Evolutionary conservation across 2,797 vertebrate species (phyloP).

Genomic region (Morus bassanus): DNA sequence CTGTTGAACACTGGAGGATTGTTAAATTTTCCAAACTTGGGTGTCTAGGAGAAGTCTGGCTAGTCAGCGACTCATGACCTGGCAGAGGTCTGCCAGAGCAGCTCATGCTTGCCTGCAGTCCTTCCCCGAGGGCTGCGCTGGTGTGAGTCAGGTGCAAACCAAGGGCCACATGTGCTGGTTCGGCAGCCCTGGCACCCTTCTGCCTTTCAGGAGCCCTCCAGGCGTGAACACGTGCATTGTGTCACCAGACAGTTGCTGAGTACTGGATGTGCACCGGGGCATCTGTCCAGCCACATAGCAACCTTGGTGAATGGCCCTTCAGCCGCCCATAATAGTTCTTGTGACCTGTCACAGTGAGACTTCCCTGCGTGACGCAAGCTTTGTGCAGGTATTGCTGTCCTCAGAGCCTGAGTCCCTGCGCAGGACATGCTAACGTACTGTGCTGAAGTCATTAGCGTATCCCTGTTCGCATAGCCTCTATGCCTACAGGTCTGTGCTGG

Average conservation of each 20-base stretch:
- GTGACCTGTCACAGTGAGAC: not conserved
- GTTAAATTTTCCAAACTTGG: not conserved
- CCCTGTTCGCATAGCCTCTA: not conserved
- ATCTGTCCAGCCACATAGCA: not conserved
- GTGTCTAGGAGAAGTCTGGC: not conserved
- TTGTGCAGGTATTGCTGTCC: not conserved
- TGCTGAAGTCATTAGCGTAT: not conserved
- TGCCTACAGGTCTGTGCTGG: not conserved
- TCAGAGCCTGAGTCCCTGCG: rapidly evolving
- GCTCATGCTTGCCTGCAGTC: not conserved
- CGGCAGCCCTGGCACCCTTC: not conserved
- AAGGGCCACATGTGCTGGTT: rapidly evolving
- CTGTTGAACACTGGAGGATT: not conserved
- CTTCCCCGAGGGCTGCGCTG: not conserved
- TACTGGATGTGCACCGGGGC: not conserved
- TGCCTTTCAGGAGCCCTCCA: not conserved
- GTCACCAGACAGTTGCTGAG: not conserved
- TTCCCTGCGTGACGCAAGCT: rapidly evolving
- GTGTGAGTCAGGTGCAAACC: rapidly evolving
- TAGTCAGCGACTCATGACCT: not conserved
- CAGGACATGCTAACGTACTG: rapidly evolving
- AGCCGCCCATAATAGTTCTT: not conserved
- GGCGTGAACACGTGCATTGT: rapidly evolving
- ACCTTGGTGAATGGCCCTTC: not conserved
- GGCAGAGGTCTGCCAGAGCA: not conserved